phyloP scores from a whole-genome alignment of 1,140 invertebrate genomes.

The Mercenaria mercenaria region DNA sequence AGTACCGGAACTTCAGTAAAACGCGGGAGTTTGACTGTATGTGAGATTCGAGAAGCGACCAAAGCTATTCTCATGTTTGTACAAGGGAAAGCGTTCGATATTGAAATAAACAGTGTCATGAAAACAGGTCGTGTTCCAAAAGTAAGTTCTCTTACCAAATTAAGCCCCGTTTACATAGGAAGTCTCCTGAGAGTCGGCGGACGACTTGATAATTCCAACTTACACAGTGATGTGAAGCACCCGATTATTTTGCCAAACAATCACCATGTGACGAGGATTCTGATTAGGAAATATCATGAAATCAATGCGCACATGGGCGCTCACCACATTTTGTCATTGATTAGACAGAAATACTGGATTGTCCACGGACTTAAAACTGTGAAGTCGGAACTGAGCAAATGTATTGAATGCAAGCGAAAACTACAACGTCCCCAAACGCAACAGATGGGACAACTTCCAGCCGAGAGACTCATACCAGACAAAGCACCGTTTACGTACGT shows the following conservation, averaged over 20 bases:
- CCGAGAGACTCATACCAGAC: conserved; percentile 39
- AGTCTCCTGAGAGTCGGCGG: conserved; percentile 64
- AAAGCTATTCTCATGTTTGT: neutral
- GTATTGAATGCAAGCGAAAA: neutral
- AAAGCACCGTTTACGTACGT: conserved; percentile 45
- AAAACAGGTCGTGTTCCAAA: neutral
- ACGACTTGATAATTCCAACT: conserved; percentile 53
- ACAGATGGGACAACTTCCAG: conserved; percentile 64
- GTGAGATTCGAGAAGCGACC: neutral
- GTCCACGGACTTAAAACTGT: neutral
- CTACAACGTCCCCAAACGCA: conserved; percentile 33
- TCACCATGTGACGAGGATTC: conserved; percentile 13
- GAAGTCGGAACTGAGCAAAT: neutral
- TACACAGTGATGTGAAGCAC: neutral
- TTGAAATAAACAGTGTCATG: neutral
- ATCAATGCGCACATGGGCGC: neutral
- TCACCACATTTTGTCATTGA: neutral
- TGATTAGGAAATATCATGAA: conserved; percentile 41
- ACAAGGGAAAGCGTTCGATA: neutral
- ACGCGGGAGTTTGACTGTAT: neutral
- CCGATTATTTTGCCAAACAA: conserved; percentile 63
- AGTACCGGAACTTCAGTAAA: neutral
- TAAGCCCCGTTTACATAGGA: conserved; percentile 42
- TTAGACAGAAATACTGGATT: conserved; percentile 49
- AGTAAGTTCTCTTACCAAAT: conserved; percentile 7